phyloP scores from a whole-genome alignment of 35 echinoderm and acorn worm species.

The Eucidaris tribuloides region DNA sequence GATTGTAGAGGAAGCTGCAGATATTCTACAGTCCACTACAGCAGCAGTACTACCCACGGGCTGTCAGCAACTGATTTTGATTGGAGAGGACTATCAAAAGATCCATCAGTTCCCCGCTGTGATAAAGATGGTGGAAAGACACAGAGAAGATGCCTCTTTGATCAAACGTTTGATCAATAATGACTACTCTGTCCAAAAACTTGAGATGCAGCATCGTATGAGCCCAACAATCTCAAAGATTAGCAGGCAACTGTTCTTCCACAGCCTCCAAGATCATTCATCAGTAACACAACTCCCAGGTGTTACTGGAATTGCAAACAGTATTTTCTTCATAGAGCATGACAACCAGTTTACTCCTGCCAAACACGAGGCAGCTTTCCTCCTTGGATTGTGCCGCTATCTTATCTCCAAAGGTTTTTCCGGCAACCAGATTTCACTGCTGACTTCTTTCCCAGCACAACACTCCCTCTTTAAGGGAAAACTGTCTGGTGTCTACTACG shows the following conservation, averaged over 20 bases:
- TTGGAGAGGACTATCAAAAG: conserved; percentile 13
- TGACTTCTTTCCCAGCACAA: conserved; percentile 60
- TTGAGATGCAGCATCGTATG: background rate
- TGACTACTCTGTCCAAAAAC: background rate
- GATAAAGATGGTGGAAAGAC: background rate
- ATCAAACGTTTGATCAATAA: background rate
- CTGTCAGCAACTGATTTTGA: conserved; percentile 37
- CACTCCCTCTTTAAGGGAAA: conserved; percentile 32
- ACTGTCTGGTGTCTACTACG: conserved; percentile 22
- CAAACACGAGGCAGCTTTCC: conserved; percentile 63
- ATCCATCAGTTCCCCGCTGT: background rate
- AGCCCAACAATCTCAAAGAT: background rate
- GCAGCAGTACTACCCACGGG: background rate
- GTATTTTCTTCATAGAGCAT: conserved; percentile 66
- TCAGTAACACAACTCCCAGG: background rate
- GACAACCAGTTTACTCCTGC: background rate
- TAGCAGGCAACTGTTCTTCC: conserved; percentile 50
- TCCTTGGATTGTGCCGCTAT: conserved; percentile 41
- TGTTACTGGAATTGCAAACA: conserved; percentile 35
- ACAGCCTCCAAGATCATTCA: conserved; percentile 29
- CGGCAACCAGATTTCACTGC: conserved; percentile 40
- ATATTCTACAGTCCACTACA: conserved; percentile 34
- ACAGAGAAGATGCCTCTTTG: background rate
- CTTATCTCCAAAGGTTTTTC: conserved; percentile 34
- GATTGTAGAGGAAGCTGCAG: conserved; percentile 46